These are phyloP conservation scores for Lineus longissimus DNA, from an alignment of 1,140 invertebrate species.

Conservation along the genomic window DNA sequence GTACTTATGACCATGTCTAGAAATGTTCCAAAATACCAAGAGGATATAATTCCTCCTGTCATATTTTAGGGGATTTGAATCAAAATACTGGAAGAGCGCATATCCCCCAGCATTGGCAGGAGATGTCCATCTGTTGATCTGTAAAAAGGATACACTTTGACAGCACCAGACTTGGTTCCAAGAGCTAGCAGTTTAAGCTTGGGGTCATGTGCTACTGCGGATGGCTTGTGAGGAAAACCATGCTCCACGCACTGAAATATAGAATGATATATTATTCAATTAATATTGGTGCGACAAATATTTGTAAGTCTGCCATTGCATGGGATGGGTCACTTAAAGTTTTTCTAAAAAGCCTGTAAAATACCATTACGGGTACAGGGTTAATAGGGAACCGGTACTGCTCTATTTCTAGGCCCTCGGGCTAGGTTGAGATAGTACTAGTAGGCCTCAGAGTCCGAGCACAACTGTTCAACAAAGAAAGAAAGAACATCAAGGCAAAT, in stretches of 20 bases:
- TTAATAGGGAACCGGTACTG: background rate
- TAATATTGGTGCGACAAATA: background rate
- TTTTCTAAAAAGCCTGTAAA: background rate
- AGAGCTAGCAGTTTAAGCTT: conserved; percentile 80
- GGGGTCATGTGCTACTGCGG: conserved; percentile 80
- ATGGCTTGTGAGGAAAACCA: conserved; percentile 80
- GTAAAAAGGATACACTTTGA: conserved; percentile 74
- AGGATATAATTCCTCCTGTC: no score
- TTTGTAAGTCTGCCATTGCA: background rate
- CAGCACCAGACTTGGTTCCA: conserved; percentile 81
- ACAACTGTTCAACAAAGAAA: no score
- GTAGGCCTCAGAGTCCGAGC: no score
- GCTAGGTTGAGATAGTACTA: no score
- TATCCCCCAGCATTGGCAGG: no score
- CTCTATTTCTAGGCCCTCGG: no score
- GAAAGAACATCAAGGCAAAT: no score
- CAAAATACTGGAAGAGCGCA: no score
- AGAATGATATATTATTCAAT: conserved; percentile 27
- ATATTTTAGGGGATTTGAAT: no score
- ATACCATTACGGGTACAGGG: background rate
- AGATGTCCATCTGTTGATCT: no score
- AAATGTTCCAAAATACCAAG: no score
- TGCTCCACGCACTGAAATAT: conserved; percentile 83
- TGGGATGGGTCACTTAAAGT: background rate
- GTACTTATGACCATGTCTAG: no score